These are phyloP conservation scores for Eubucco bourcierii DNA, from an alignment of 2,113 vertebrate genomes.

Conservation along the genomic window DNA sequence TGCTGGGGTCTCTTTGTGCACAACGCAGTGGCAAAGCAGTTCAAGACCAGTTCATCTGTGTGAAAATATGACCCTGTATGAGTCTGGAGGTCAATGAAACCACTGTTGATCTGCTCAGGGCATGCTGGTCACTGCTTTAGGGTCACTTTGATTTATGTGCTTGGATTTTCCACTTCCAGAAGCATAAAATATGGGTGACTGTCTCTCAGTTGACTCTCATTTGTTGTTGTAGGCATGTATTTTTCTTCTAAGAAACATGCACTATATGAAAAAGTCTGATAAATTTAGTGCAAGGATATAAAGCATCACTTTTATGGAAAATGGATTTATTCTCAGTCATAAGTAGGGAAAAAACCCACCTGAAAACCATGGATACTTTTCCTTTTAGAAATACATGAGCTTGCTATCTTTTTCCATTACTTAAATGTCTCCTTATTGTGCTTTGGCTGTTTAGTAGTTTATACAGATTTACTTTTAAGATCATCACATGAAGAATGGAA, in stretches of 20 bases:
- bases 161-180: constrained; percentile 54
- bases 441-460: not conserved
- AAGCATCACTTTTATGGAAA: not conserved
- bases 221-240: not conserved
- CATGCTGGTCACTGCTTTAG: constrained; percentile 61
- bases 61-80: constrained; percentile 64
- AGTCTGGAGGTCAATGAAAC: constrained; percentile 57
- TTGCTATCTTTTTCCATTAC: not conserved
- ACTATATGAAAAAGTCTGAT: not conserved
- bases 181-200: constrained; percentile 32
- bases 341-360: not conserved
- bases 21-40: constrained; percentile 47
- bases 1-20: constrained; percentile 22
- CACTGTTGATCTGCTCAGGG: constrained; percentile 59
- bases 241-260: not conserved
- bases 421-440: not conserved
- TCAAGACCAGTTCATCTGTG: constrained; percentile 69
- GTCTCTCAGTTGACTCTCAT: not conserved
- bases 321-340: not conserved
- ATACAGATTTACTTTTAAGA: not conserved
- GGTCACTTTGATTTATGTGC: constrained; percentile 66
- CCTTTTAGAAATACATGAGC: not conserved
- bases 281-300: not conserved
- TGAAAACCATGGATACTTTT: not conserved
- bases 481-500: not conserved